phyloP scores from a whole-genome alignment of 2,113 vertebrate species.

The Menura novaehollandiae region DNA sequence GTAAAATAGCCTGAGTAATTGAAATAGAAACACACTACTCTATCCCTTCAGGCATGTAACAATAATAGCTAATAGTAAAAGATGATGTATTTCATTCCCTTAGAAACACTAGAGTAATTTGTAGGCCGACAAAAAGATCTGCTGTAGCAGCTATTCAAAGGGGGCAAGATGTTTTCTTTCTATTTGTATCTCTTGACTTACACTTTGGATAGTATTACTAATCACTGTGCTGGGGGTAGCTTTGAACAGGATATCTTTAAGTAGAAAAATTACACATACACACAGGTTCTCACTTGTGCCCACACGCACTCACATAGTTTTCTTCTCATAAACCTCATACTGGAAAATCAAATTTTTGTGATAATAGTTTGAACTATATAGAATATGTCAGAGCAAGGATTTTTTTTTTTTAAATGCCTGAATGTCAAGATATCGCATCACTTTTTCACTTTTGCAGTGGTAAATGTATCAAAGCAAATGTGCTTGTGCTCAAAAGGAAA shows the following conservation, averaged over 20 bases:
- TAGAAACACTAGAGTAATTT: slow-evolving; percentile 1
- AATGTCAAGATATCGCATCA: not conserved
- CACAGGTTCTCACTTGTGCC: not conserved
- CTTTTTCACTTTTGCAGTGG: not conserved
- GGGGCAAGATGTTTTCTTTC: not conserved
- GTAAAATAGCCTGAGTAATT: slow-evolving; percentile 40
- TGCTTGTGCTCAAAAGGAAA: not conserved
- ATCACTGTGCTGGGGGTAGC: not conserved
- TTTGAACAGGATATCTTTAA: not conserved
- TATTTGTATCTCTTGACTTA: not conserved
- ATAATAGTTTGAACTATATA: not conserved
- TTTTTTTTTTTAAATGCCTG: not conserved
- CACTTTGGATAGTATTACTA: not conserved
- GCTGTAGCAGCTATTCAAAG: not conserved
- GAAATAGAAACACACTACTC: slow-evolving; percentile 30
- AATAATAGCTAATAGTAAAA: slow-evolving; percentile 52
- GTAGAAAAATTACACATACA: not conserved
- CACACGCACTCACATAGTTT: not conserved
- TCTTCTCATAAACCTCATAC: not conserved
- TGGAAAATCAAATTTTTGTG: not conserved
- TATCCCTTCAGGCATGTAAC: slow-evolving; percentile 10
- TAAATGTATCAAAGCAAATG: not conserved
- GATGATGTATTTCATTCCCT: not conserved
- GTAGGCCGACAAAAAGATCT: not conserved
- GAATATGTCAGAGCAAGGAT: not conserved